Conservation (phyloP, 1,140 invertebrate genomes). For the Heliconius himera region DNA sequence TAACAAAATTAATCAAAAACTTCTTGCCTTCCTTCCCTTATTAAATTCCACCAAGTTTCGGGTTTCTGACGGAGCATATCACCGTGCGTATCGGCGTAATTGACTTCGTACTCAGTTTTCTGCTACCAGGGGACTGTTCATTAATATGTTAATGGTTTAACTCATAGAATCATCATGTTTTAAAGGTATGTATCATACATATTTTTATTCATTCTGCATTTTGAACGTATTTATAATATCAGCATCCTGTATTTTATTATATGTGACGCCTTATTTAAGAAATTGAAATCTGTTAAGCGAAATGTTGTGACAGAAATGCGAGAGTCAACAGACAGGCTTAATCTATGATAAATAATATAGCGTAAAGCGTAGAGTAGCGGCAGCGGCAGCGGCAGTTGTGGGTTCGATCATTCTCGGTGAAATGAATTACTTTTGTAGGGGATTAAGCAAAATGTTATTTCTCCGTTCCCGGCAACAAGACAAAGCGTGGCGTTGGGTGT, state of each 20-base stretch:
- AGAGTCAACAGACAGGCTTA: no score
- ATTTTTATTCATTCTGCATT: background rate
- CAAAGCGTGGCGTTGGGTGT: no score
- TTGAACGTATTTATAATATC: background rate
- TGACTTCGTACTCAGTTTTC: constrained; percentile 19
- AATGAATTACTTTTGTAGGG: no score
- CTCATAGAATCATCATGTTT: background rate
- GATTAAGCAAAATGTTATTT: no score
- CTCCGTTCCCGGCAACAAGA: no score
- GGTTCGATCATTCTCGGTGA: no score
- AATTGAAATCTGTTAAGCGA: no score
- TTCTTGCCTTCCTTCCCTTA: background rate
- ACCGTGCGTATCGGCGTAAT: constrained; percentile 22
- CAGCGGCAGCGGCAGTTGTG: no score
- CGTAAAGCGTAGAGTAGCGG: no score
- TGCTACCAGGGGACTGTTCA: background rate
- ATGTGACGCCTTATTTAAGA: background rate
- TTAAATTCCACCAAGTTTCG: constrained; percentile 24
- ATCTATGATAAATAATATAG: no score
- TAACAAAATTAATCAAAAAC: constrained; percentile 30
- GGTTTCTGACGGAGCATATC: constrained; percentile 7
- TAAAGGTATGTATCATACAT: background rate
- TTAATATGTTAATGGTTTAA: constrained; percentile 1
- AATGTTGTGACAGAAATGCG: no score
- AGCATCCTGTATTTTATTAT: background rate